A percentile compares a stretch with the other conserved stretches of the same genome.
phyloP scores from a whole-genome alignment of 2,797 vertebrate species.

The Neosilurus mollespiculum region DNA sequence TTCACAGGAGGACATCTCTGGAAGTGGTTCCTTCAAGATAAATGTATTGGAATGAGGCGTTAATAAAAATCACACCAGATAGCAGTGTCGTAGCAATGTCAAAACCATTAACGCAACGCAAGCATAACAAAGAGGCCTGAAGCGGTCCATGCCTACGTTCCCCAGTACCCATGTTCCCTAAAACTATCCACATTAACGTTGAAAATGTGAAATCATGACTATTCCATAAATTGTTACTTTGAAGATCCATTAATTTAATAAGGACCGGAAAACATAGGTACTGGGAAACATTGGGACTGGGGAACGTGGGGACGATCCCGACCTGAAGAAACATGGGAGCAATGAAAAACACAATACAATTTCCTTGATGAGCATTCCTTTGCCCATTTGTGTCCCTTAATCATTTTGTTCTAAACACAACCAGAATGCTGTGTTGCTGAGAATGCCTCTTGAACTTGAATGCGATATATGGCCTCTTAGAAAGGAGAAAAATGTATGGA shows the following conservation, averaged over 20 bases:
- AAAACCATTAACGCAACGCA: neutral
- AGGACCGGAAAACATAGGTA: too few relatives aligned
- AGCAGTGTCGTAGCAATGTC: neutral
- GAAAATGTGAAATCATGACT: too few relatives aligned
- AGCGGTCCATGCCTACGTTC: neutral
- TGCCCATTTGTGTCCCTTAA: constrained; percentile 25
- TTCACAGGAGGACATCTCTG: neutral
- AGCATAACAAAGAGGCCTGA: constrained; percentile 8
- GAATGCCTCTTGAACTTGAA: constrained; percentile 55
- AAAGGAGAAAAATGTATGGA: constrained; percentile 40
- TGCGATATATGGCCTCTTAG: constrained; percentile 43
- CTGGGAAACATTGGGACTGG: too few relatives aligned
- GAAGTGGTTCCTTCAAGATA: neutral
- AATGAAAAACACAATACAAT: neutral
- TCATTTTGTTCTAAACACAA: constrained; percentile 10
- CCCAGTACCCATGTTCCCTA: too few relatives aligned
- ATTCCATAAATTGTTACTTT: too few relatives aligned
- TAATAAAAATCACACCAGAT: neutral
- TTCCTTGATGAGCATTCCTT: neutral
- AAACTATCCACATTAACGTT: too few relatives aligned
- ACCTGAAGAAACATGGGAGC: neutral
- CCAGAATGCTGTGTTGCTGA: constrained; percentile 47
- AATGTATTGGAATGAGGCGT: constrained; percentile 5
- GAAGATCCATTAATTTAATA: too few relatives aligned
- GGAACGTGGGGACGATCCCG: too few relatives aligned